Base-by-base conservation (phyloP, 2,113 vertebrate genomes). In the Platichthys stellatus region DNA sequence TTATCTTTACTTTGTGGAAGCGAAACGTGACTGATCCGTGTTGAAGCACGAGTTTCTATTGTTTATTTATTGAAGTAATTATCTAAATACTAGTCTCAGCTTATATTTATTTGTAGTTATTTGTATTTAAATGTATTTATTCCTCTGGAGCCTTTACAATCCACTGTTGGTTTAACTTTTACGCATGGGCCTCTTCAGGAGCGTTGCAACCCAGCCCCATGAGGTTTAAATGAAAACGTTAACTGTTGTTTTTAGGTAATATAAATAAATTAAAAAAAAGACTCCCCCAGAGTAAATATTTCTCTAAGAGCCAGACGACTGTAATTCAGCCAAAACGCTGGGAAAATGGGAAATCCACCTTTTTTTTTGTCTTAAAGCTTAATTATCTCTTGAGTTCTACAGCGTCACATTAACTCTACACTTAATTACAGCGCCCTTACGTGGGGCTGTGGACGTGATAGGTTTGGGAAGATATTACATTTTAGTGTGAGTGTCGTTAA, bases 381-480 rank as follows among this genome's bases (percentile, higher is more conserved):
- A 78, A 72, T 78, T 76, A 84, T 70, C 69, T 61, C 72, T 74
- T 56, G 63, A 71, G 66, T 60, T 83, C 63, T 69, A 45, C 65
- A 75, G 74, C 17, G 58, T 69, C 28, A 68, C 74, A 81, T 82
- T 72, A 72, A 67, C 40, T 70, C 71, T 63, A 1, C 51, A 47
- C 15, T 84, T 78, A 83, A 87, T 85, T 80, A 83, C 59, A 71
- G 54, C 17, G 28, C 31, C 56, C 60, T 45, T 57, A 54, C 54
- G 63, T 40, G 35, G 57, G 66, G 78, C 63, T 65, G 84, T 63
- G 62, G 65, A 75, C 18, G 23, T 63, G 69, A 71, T 43, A 67
- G 67, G 45, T 59, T 72, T 65, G 6, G 28, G 58, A 31, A 76
- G 69, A 80, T 78, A 77, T 78, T 63, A 64, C 45, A 51, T 58